A percentile compares a stretch with the other conserved stretches of the same genome.
These are phyloP conservation scores for Lordiphosa clarofinis DNA, from an alignment of 1,140 invertebrate genomes.

Conservation along the genomic window DNA sequence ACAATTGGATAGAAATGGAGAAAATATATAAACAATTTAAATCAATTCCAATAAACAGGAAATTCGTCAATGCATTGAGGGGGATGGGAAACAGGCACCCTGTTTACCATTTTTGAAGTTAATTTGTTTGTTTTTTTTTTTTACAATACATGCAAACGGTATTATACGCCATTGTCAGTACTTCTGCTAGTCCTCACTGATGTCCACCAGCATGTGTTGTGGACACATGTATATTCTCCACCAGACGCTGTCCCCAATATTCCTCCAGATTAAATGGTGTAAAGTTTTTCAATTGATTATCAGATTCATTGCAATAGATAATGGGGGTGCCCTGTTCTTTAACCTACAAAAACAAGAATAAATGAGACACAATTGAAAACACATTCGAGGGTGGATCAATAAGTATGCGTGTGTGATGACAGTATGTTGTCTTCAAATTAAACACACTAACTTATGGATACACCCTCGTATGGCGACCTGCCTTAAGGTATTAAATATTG, in stretches of 20 bases:
- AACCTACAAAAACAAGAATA: slow-evolving; percentile 42
- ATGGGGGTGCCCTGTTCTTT: slow-evolving; percentile 66
- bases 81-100: slow-evolving; percentile 20
- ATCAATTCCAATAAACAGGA: slow-evolving; percentile 26
- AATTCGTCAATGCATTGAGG: slow-evolving; percentile 19
- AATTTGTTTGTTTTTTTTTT: slow-evolving; percentile 19
- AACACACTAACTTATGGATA: background rate
- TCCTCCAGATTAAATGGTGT: slow-evolving; percentile 78
- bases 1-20: slow-evolving; percentile 16
- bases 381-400: background rate
- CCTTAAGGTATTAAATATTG: slow-evolving; percentile 26
- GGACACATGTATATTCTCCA: slow-evolving; percentile 75
- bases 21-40: slow-evolving; percentile 17
- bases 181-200: slow-evolving; percentile 41
- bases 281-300: slow-evolving; percentile 77
- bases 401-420: too few relatives aligned
- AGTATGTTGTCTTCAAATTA: too few relatives aligned
- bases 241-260: slow-evolving; percentile 75
- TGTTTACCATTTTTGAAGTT: slow-evolving; percentile 16
- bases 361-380: background rate
- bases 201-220: slow-evolving; percentile 57
- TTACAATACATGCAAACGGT: slow-evolving; percentile 39
- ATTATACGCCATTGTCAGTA: slow-evolving; percentile 40
- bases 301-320: slow-evolving; percentile 69
- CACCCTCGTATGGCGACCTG: slow-evolving; percentile 20